phyloP scores from a whole-genome alignment of 1,140 invertebrate species.

The Cotesia vestalis region DNA sequence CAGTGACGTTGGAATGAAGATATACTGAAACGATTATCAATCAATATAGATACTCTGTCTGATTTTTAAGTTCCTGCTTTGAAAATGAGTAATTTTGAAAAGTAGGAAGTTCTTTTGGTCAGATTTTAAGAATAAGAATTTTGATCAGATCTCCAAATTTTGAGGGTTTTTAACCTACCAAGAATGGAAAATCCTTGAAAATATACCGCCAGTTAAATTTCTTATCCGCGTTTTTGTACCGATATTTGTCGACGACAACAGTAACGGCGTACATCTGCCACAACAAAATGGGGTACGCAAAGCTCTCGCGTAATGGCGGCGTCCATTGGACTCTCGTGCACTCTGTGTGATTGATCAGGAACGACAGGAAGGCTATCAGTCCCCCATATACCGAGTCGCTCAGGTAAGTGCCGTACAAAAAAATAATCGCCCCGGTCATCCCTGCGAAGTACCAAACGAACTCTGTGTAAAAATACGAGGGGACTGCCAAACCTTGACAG shows the following conservation, averaged over 20 bases:
- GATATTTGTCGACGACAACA: constrained; percentile 45
- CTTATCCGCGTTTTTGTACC: constrained; percentile 18
- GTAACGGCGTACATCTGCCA: constrained; percentile 67
- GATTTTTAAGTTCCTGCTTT: background rate
- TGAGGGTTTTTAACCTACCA: constrained; percentile 35
- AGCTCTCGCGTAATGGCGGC: constrained; percentile 83
- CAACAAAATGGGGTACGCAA: constrained; percentile 76
- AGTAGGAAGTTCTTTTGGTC: background rate
- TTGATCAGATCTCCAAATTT: too few species aligned
- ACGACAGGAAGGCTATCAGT: constrained; percentile 72
- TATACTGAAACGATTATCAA: constrained; percentile 48
- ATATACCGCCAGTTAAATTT: constrained; percentile 35
- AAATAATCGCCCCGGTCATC: constrained; percentile 71
- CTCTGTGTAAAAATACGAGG: constrained; percentile 80
- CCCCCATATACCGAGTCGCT: constrained; percentile 77
- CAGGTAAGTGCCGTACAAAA: constrained; percentile 70
- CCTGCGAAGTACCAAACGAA: constrained; percentile 74
- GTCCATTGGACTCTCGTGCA: constrained; percentile 85
- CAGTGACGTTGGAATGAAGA: constrained; percentile 52
- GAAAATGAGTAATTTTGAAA: constrained; percentile 12
- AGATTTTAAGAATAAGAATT: background rate
- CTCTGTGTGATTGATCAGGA: constrained; percentile 84
- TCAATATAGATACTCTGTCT: background rate
- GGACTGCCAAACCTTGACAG: constrained; percentile 81
- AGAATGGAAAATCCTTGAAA: constrained; percentile 38